phyloP scores from a whole-genome alignment of 2,113 vertebrate genomes.

The Rhinichthys klamathensis region DNA sequence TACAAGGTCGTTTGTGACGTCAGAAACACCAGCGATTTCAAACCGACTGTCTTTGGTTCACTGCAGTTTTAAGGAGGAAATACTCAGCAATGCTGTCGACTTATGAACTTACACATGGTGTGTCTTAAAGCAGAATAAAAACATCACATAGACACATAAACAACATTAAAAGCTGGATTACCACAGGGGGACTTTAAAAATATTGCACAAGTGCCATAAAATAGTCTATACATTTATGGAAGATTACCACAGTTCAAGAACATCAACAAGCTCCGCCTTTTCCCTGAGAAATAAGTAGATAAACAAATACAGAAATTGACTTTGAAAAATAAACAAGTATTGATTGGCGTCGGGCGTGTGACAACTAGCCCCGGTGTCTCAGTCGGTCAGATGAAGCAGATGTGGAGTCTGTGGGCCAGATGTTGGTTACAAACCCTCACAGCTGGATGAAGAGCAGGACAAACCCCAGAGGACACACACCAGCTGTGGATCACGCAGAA shows the following conservation, averaged over 20 bases:
- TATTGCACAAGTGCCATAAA: no score
- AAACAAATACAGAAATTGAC: not conserved
- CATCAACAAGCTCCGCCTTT: not conserved
- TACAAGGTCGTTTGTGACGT: no score
- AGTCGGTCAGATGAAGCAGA: constrained; percentile 59
- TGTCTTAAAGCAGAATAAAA: no score
- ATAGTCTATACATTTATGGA: no score
- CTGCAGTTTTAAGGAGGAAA: no score
- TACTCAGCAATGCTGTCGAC: no score
- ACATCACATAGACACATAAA: no score
- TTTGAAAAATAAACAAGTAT: not conserved
- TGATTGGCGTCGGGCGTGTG: not conserved
- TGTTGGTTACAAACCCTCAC: constrained; percentile 73
- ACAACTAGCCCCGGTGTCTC: constrained; percentile 42
- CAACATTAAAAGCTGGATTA: no score
- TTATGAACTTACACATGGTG: no score
- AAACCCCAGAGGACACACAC: not conserved
- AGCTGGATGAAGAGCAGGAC: constrained; percentile 38
- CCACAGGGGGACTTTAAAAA: no score
- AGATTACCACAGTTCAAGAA: not conserved
- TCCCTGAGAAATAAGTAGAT: not conserved
- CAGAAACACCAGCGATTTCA: no score
- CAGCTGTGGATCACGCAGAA: not conserved
- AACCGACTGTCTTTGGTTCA: no score
- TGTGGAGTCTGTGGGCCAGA: constrained; percentile 77